Conservation (phyloP, 2,888 invertebrate species). For the Melitaea athalia region DNA sequence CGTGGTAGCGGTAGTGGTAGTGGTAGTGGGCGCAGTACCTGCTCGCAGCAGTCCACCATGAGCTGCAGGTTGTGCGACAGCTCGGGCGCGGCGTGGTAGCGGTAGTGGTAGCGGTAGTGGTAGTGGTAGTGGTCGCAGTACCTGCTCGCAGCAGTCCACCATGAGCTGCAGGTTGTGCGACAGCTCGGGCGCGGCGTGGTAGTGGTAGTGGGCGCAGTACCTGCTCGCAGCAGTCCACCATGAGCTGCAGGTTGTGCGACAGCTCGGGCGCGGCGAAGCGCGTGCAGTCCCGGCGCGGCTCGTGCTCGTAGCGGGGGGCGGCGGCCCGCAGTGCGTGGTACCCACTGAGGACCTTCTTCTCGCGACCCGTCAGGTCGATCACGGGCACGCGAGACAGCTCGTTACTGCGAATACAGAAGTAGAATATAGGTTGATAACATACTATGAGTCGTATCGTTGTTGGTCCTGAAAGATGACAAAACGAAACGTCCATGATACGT, state of each 20-base stretch:
- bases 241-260: conserved; percentile 93
- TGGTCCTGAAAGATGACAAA: no score
- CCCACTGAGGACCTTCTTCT: conserved; percentile 94
- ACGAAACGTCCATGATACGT: no score
- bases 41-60: no score
- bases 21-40: no score
- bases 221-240: conserved; percentile 97
- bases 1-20: no score
- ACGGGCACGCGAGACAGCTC: conserved; percentile 95
- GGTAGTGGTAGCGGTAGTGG: no score
- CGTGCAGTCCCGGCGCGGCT: conserved; percentile 83
- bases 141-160: no score
- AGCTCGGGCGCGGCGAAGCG: conserved; percentile 94
- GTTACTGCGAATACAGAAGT: conserved; percentile 56
- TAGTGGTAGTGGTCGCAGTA: no score
- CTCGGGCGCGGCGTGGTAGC: no score
- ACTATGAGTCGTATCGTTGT: not conserved
- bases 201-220: conserved; percentile 51
- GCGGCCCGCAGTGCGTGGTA: conserved; percentile 94
- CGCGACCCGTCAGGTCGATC: conserved; percentile 99
- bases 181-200: not conserved
- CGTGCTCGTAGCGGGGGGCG: conserved; percentile 84
- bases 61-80: no score
- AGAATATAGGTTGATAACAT: no score
- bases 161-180: no score